Conservation (phyloP, 2,113 vertebrate genomes). For the Theristicus caerulescens region DNA sequence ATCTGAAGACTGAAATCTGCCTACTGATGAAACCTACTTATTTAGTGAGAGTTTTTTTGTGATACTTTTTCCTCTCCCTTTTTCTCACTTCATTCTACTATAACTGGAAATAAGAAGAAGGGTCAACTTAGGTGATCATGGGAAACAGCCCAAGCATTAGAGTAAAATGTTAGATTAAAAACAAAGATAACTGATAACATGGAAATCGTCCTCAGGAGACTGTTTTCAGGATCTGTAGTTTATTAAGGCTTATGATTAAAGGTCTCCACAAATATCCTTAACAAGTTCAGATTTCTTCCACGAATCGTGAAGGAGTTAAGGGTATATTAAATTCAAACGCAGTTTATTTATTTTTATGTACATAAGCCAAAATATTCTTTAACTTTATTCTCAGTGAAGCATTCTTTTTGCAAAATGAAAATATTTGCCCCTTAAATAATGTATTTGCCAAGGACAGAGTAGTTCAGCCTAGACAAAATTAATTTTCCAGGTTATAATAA, state of each 20-base stretch:
- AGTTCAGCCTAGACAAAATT: neutral
- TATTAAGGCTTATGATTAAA: neutral
- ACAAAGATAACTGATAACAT: neutral
- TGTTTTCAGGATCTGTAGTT: neutral
- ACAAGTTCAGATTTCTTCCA: neutral
- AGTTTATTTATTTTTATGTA: neutral
- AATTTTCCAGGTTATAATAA: neutral
- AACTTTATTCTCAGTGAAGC: neutral
- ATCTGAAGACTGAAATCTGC: neutral
- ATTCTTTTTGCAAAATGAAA: fast-evolving
- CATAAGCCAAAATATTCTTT: neutral
- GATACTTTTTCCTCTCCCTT: neutral
- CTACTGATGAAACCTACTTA: neutral
- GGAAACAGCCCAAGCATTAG: neutral
- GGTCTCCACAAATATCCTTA: neutral
- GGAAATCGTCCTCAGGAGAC: neutral
- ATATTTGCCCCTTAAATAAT: neutral
- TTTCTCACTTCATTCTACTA: neutral
- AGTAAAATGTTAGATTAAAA: neutral
- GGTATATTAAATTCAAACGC: neutral
- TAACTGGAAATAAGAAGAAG: neutral
- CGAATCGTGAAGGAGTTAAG: neutral
- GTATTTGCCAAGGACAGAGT: neutral
- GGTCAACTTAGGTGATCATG: neutral
- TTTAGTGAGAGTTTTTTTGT: neutral